phyloP scores from a whole-genome alignment of 1,140 invertebrate species.

The Himalopsyche phryganea region DNA sequence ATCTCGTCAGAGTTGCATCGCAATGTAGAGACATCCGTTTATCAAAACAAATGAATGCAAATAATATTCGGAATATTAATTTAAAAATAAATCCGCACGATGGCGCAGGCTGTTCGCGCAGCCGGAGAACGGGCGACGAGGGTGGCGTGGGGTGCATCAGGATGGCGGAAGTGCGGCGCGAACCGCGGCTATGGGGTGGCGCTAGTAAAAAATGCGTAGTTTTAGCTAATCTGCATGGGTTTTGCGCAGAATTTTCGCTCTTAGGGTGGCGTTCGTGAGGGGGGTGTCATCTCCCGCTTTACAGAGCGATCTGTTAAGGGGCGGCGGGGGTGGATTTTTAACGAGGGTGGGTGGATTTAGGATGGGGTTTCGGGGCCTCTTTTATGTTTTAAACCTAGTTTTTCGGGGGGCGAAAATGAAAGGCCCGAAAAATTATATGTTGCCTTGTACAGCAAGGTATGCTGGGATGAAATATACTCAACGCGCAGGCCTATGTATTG shows the following conservation, averaged over 20 bases:
- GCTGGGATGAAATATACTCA: slow-evolving; percentile 32
- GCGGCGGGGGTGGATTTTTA: slow-evolving; percentile 26
- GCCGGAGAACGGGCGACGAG: too few species aligned
- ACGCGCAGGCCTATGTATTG: slow-evolving; percentile 32
- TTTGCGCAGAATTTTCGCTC: slow-evolving; percentile 34
- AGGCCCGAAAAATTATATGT: slow-evolving; percentile 34
- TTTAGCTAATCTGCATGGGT: slow-evolving; percentile 55
- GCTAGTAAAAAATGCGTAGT: slow-evolving; percentile 55
- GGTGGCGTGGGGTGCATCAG: slow-evolving; percentile 16
- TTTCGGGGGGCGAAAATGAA: slow-evolving; percentile 30
- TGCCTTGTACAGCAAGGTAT: slow-evolving; percentile 22
- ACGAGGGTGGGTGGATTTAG: slow-evolving; percentile 35
- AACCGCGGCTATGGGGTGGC: slow-evolving; percentile 34
- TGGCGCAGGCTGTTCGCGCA: slow-evolving; percentile 24
- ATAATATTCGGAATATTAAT: slow-evolving; percentile 34
- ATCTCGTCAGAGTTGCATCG: too few species aligned
- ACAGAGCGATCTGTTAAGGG: background rate
- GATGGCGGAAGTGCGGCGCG: slow-evolving; percentile 26
- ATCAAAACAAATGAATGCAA: slow-evolving; percentile 30
- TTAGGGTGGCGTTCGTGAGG: slow-evolving; percentile 15
- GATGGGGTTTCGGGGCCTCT: slow-evolving; percentile 20
- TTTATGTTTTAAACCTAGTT: slow-evolving; percentile 36
- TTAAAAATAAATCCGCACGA: slow-evolving; percentile 30
- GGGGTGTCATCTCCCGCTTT: slow-evolving; percentile 1
- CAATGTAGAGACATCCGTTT: background rate